phyloP scores from a whole-genome alignment of 2,797 vertebrate genomes.

The Rachycentron canadum region DNA sequence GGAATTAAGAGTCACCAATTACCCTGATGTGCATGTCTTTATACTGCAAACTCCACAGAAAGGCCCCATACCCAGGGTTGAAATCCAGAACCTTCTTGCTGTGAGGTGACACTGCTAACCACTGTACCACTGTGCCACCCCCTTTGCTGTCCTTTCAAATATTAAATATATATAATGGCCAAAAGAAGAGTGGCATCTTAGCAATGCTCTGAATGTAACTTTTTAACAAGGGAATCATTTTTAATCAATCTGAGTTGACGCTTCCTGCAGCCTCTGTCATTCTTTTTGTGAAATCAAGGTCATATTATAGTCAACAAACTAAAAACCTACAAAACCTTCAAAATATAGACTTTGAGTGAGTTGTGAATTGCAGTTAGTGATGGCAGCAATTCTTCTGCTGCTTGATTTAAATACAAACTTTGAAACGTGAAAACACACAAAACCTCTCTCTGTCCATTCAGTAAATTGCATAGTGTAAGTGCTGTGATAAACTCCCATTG shows the following conservation, averaged over 20 bases:
- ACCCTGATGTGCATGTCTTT: too few relatives aligned
- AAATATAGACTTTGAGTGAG: neutral
- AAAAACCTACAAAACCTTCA: too few relatives aligned
- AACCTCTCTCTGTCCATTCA: neutral
- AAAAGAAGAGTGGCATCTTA: neutral
- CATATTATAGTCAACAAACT: neutral
- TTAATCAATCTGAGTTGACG: neutral
- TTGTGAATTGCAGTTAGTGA: too few relatives aligned
- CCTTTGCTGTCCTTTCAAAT: too few relatives aligned
- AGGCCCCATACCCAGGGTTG: too few relatives aligned
- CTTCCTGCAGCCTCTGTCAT: neutral
- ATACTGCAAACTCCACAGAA: too few relatives aligned
- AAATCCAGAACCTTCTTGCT: too few relatives aligned
- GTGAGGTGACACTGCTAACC: too few relatives aligned
- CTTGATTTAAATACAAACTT: neutral
- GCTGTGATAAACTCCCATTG: neutral
- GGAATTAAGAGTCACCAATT: too few relatives aligned
- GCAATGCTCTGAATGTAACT: neutral
- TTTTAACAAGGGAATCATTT: neutral
- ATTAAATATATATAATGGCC: too few relatives aligned
- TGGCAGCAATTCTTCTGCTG: neutral
- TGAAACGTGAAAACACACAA: neutral
- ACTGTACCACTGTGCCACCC: too few relatives aligned
- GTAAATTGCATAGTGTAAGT: neutral
- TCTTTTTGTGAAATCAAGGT: neutral